Evolutionary conservation across 1,140 invertebrate genomes (phyloP).

Genomic region (Cardiocondyla obscurior): DNA sequence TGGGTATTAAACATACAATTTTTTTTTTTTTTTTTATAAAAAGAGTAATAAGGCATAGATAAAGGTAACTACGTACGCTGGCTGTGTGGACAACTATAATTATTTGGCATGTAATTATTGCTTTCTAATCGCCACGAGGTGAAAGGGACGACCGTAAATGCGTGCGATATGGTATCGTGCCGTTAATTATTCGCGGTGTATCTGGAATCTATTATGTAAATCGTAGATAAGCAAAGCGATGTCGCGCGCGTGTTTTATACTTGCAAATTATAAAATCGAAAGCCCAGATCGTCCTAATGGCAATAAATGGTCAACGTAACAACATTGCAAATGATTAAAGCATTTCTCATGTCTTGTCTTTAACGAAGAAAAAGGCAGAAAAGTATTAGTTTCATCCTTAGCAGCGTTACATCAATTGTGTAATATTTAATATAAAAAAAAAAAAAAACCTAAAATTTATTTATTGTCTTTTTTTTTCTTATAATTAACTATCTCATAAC

Average conservation of each 20-base stretch:
- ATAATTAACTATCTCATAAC: constrained; percentile 4
- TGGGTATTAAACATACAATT: neutral
- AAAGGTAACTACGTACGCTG: neutral
- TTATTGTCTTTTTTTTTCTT: neutral
- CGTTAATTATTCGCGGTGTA: neutral
- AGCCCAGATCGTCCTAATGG: neutral
- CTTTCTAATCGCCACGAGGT: neutral
- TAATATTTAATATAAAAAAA: too few species aligned
- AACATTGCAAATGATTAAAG: too few species aligned
- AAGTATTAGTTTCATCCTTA: too few species aligned
- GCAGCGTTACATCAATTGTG: too few species aligned
- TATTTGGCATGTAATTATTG: constrained; percentile 8
- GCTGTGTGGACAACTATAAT: neutral
- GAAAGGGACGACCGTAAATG: neutral
- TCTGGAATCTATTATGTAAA: constrained; percentile 7
- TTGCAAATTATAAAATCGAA: neutral
- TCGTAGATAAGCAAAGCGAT: neutral
- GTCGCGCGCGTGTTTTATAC: neutral
- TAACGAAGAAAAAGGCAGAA: too few species aligned
- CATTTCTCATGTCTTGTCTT: too few species aligned
- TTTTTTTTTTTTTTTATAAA: neutral
- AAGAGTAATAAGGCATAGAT: neutral
- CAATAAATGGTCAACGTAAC: too few species aligned
- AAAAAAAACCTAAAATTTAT: too few species aligned
- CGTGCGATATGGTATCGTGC: neutral